phyloP scores from a whole-genome alignment of 1,140 invertebrate genomes.

The Drosophila nigrodunni region DNA sequence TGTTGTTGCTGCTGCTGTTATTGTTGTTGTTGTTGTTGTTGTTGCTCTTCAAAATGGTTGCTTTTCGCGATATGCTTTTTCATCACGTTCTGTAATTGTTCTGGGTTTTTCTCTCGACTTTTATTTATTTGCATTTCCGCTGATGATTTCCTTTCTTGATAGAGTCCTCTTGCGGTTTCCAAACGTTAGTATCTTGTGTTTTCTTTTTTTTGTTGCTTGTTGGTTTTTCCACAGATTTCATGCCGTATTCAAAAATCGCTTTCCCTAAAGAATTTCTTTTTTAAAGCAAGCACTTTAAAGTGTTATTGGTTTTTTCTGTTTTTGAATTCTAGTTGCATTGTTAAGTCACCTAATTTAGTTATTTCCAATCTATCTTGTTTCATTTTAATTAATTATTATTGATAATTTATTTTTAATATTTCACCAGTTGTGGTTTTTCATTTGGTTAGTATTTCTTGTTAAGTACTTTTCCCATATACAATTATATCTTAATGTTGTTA shows the following conservation, averaged over 20 bases:
- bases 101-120: not conserved
- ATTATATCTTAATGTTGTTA: not conserved
- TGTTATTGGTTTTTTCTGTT: not conserved
- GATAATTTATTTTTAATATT: too few relatives aligned
- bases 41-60: constrained; percentile 7
- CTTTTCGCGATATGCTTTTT: constrained; percentile 7
- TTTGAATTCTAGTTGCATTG: too few relatives aligned
- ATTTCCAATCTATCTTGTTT: too few relatives aligned
- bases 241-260: not conserved
- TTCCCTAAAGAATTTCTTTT: not conserved
- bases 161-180: constrained; percentile 15
- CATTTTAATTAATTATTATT: too few relatives aligned
- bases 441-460: not conserved
- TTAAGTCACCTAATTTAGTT: too few relatives aligned
- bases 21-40: constrained; percentile 23
- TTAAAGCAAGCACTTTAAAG: not conserved
- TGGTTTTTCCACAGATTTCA: not conserved
- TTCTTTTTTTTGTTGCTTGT: not conserved
- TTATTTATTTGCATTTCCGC: constrained; percentile 23
- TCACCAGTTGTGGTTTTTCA: too few relatives aligned
- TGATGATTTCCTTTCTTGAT: constrained; percentile 24
- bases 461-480: not conserved
- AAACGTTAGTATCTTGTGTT: constrained; percentile 1
- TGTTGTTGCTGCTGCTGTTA: constrained; percentile 15
- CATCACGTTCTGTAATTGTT: constrained; percentile 25